Conservation (phyloP, 2,113 vertebrate species). For the Azemiops feae region DNA sequence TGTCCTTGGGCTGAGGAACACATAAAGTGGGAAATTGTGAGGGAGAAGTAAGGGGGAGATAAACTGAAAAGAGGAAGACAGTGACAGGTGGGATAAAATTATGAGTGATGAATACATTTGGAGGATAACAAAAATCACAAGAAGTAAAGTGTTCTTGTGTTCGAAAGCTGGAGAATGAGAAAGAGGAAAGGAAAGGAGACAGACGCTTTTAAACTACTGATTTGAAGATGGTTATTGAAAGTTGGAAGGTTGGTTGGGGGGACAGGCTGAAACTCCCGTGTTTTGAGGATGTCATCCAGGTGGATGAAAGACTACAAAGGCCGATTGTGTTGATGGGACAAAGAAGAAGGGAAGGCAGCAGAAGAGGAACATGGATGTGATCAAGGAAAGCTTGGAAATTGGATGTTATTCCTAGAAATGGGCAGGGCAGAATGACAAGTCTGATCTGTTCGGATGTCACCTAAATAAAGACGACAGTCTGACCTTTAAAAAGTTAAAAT, state of each 20-base stretch:
- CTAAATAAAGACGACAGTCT: neutral
- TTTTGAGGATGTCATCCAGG: neutral
- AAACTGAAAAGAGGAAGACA: neutral
- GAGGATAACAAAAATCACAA: neutral
- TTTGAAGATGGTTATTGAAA: neutral
- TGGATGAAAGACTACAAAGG: neutral
- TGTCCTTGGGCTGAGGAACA: neutral
- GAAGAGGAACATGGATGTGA: neutral
- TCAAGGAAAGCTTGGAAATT: neutral
- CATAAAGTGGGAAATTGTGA: neutral
- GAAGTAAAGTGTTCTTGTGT: neutral
- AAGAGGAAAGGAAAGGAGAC: neutral
- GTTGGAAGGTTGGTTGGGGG: neutral
- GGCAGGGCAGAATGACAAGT: neutral
- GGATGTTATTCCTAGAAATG: neutral
- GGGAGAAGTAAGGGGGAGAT: neutral
- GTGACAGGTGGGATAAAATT: too few relatives aligned
- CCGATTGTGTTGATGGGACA: neutral
- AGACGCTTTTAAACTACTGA: neutral
- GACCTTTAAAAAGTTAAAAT: too few relatives aligned
- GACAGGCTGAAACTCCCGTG: neutral
- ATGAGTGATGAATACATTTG: too few relatives aligned
- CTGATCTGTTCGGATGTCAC: neutral
- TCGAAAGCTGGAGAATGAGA: neutral
- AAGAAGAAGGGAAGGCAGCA: neutral